A percentile compares a stretch with the other conserved stretches of the same genome.
phyloP scores from a whole-genome alignment of 2,888 invertebrate genomes.

The Caenorhabditis imperialis region DNA sequence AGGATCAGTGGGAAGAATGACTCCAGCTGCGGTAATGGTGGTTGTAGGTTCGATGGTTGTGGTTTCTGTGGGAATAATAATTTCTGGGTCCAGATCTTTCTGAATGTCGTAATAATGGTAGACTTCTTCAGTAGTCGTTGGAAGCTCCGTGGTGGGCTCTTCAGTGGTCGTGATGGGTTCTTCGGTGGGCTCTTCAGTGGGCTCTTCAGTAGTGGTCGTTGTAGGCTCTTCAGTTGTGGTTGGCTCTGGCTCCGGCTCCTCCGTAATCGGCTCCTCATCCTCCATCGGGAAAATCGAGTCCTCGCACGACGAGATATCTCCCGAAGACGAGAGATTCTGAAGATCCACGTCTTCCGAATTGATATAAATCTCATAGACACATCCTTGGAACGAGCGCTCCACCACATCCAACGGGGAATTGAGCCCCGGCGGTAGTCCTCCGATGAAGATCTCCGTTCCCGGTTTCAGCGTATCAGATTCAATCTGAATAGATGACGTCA shows the following conservation, averaged over 20 bases:
- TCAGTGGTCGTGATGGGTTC: conserved; percentile 11
- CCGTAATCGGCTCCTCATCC: conserved; percentile 7
- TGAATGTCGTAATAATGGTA: conserved; percentile 52
- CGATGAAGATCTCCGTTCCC: conserved; percentile 68
- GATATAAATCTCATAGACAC: conserved; percentile 52
- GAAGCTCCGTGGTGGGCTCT: conserved; percentile 15
- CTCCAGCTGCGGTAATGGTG: conserved; percentile 4
- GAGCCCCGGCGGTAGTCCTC: conserved; percentile 72
- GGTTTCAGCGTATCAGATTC: conserved; percentile 39
- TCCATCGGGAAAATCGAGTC: conserved; percentile 21
- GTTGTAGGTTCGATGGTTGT: conserved; percentile 21
- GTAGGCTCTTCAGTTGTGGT: conserved; percentile 10
- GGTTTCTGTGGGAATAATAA: conserved; percentile 35
- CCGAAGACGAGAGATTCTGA: conserved; percentile 35
- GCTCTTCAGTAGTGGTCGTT: conserved; percentile 9
- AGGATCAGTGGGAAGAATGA: conserved; percentile 33
- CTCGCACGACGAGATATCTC: conserved; percentile 50
- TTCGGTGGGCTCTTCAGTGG: conserved; percentile 18
- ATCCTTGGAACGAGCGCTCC: conserved; percentile 60
- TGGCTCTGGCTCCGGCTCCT: conserved; percentile 9
- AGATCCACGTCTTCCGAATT: conserved; percentile 46
- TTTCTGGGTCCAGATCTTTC: conserved; percentile 45
- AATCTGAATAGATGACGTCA: conserved; percentile 17
- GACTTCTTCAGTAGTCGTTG: conserved; percentile 35
- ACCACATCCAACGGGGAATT: conserved; percentile 57